Evolutionary conservation across 2,113 vertebrate species (phyloP).

Genomic region (Lamprologus callipterus): DNA sequence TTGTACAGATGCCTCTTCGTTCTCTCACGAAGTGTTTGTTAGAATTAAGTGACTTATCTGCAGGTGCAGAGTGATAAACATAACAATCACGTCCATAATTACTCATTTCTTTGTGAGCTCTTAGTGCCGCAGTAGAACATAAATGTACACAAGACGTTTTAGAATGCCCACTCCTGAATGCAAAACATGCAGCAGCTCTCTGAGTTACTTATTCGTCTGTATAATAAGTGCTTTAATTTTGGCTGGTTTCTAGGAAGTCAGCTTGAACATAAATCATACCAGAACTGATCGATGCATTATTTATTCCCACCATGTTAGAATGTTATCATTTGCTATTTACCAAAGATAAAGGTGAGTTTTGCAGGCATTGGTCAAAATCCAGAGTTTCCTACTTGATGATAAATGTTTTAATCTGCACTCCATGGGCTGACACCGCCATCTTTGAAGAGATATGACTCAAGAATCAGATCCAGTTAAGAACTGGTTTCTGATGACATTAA

Average conservation of each 20-base stretch:
- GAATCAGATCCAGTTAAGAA: background rate
- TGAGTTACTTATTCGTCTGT: background rate
- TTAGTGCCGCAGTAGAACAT: background rate
- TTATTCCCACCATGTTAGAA: background rate
- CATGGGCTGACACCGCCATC: background rate
- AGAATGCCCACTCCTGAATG: background rate
- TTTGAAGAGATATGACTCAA: background rate
- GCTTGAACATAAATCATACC: background rate
- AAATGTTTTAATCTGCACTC: background rate
- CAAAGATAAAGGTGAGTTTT: background rate
- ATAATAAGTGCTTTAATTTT: background rate
- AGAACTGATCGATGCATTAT: rapidly evolving
- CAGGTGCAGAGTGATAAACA: background rate
- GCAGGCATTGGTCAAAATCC: background rate
- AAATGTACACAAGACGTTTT: background rate
- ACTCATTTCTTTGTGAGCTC: background rate
- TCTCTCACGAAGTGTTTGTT: background rate
- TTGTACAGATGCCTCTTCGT: background rate
- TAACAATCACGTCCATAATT: background rate
- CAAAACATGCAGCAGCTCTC: background rate
- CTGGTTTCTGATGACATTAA: rapidly evolving
- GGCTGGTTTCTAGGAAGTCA: background rate
- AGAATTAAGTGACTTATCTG: background rate
- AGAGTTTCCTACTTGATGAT: background rate
- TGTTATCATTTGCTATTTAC: background rate